Percentiles rank a stretch among this genome's conserved stretches.
Evolutionary conservation across 1,140 invertebrate species (phyloP).

Genomic region (Lepidostoma basale): DNA sequence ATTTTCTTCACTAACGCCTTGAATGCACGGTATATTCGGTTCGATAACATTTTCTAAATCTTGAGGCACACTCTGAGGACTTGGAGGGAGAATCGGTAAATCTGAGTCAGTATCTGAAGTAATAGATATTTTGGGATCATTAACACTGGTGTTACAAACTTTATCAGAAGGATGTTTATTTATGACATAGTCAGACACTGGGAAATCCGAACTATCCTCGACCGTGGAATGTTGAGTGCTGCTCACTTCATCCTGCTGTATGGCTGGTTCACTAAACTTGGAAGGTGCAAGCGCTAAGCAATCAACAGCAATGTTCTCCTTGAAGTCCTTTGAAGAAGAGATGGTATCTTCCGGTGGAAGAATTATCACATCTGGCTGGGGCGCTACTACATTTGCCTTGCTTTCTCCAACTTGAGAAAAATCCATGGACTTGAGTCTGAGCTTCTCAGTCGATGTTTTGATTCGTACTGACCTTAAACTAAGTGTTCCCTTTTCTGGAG

Average conservation of each 20-base stretch:
- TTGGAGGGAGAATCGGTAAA: too few relatives aligned
- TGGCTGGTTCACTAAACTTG: slow-evolving; percentile 17
- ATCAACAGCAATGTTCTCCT: not conserved
- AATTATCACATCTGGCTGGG: not conserved
- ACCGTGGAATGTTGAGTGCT: slow-evolving; percentile 37
- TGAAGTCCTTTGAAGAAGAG: slow-evolving; percentile 26
- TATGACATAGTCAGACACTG: not conserved
- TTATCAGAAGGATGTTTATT: slow-evolving; percentile 14
- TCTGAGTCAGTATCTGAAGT: too few relatives aligned
- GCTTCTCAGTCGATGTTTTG: slow-evolving; percentile 35
- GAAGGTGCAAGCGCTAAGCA: not conserved
- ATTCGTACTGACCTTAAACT: slow-evolving; percentile 35
- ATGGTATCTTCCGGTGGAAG: slow-evolving; percentile 23
- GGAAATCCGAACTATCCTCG: slow-evolving; percentile 28
- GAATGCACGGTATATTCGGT: not conserved
- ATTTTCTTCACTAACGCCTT: not conserved
- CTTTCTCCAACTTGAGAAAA: not conserved
- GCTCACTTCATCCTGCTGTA: slow-evolving; percentile 43
- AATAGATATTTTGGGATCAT: too few relatives aligned
- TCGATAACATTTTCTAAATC: not conserved
- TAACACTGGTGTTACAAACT: too few relatives aligned
- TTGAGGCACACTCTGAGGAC: too few relatives aligned
- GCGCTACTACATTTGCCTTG: not conserved
- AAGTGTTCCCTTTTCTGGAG: slow-evolving; percentile 28
- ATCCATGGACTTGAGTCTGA: not conserved